Evolutionary conservation across 2,888 invertebrate species (phyloP).

Genomic region (Parapristionchus giblindavisi): DNA sequence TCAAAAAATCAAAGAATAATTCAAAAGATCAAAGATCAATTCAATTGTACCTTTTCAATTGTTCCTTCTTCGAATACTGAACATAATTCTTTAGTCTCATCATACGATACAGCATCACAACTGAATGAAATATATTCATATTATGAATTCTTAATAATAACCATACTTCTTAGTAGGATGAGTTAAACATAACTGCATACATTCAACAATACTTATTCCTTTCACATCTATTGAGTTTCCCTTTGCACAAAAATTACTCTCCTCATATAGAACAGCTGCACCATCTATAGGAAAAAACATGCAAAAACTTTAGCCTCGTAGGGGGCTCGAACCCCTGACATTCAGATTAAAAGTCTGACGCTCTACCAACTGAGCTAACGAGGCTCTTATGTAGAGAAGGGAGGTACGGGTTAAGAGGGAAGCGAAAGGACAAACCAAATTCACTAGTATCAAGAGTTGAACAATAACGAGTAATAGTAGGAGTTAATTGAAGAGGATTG

Average conservation of each 20-base stretch:
- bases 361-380: conserved; percentile 36
- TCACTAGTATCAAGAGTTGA: conserved; percentile 10
- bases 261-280: conserved; percentile 31
- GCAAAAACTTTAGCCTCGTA: conserved; percentile 16
- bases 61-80: conserved; percentile 30
- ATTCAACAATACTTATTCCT: conserved; percentile 20
- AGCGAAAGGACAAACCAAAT: neutral
- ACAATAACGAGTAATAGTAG: conserved; percentile 32
- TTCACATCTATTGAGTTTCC: conserved; percentile 14
- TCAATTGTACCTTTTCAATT: conserved; percentile 11
- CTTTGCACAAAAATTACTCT: conserved; percentile 13
- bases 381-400: no score
- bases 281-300: conserved; percentile 26
- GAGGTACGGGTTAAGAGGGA: neutral
- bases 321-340: no score
- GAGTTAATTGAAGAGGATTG: conserved; percentile 30
- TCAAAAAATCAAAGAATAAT: neutral
- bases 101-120: conserved; percentile 27
- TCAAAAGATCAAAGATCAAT: no score
- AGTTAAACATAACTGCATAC: conserved; percentile 34
- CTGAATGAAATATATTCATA: neutral
- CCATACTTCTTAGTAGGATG: conserved; percentile 35
- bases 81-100: conserved; percentile 1
- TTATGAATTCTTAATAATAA: neutral
- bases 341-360: conserved; percentile 36